Evolutionary conservation across 2,888 invertebrate genomes (phyloP).

Genomic region (Ophion obscuratus): DNA sequence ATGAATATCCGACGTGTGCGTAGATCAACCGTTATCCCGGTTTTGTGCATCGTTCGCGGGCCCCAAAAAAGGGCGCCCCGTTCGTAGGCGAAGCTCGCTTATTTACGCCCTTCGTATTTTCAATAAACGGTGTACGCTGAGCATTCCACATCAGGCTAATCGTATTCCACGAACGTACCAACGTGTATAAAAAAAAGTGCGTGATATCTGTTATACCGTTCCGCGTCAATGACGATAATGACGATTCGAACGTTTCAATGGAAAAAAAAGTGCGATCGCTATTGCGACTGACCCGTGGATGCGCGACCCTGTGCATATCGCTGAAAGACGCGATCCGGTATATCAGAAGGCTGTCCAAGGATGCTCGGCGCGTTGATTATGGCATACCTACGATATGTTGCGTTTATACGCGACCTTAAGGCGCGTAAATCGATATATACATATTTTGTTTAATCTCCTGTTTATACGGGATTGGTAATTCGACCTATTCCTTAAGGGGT

Average conservation of each 20-base stretch:
- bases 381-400: constrained; percentile 34
- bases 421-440: neutral
- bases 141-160: constrained; percentile 41
- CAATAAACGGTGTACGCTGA: neutral
- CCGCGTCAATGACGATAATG: constrained; percentile 31
- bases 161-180: constrained; percentile 45
- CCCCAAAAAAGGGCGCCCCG: neutral
- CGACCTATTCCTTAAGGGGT: no score
- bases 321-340: constrained; percentile 40
- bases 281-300: constrained; percentile 20
- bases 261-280: constrained; percentile 26
- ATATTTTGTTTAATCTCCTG: no score
- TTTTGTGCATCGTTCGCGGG: constrained; percentile 17
- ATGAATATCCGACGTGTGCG: constrained; percentile 51
- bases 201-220: constrained; percentile 27
- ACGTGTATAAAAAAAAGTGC: neutral
- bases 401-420: neutral
- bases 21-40: constrained; percentile 50
- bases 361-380: constrained; percentile 44
- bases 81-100: neutral
- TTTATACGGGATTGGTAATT: no score
- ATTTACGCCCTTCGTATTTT: neutral
- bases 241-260: constrained; percentile 38
- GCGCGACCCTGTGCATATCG: constrained; percentile 24
- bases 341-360: constrained; percentile 45